Conservation (phyloP, 2,113 vertebrate genomes). For the Etheostoma spectabile region DNA sequence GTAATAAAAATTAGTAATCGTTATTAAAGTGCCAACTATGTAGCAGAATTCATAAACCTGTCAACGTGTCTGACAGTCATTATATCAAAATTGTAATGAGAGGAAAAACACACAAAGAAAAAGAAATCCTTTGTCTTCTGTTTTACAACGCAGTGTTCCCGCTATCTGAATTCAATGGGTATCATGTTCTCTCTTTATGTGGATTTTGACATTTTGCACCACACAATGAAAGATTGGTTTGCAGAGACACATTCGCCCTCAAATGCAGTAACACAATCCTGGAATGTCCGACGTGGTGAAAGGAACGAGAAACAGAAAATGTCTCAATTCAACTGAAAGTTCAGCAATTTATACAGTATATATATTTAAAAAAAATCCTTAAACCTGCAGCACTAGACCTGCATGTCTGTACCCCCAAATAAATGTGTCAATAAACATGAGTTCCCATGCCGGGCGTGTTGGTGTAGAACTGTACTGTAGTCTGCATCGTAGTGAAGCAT, state of each 20-base stretch:
- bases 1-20: background rate
- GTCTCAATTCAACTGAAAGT: background rate
- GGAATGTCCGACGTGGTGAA: constrained; percentile 54
- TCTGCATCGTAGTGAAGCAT: constrained; percentile 13
- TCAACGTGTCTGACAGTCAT: constrained; percentile 7
- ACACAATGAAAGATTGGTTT: constrained; percentile 64
- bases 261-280: constrained; percentile 64
- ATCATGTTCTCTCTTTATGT: constrained; percentile 68
- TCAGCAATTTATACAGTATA: background rate
- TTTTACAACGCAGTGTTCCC: constrained; percentile 36
- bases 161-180: constrained; percentile 53
- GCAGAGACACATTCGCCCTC: constrained; percentile 51
- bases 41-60: constrained; percentile 21
- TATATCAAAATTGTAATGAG: constrained; percentile 24
- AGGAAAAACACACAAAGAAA: constrained; percentile 32
- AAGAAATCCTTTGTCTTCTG: constrained; percentile 32
- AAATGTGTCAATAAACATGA: background rate
- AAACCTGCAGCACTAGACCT: background rate
- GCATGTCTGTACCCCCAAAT: background rate
- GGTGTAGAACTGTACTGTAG: background rate
- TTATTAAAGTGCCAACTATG: background rate
- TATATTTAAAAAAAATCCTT: background rate
- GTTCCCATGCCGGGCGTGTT: background rate
- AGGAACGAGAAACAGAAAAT: constrained; percentile 33
- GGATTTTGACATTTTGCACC: constrained; percentile 62